Evolutionary conservation across 2,113 vertebrate species (phyloP).

Genomic region (Elephantulus edwardii): DNA sequence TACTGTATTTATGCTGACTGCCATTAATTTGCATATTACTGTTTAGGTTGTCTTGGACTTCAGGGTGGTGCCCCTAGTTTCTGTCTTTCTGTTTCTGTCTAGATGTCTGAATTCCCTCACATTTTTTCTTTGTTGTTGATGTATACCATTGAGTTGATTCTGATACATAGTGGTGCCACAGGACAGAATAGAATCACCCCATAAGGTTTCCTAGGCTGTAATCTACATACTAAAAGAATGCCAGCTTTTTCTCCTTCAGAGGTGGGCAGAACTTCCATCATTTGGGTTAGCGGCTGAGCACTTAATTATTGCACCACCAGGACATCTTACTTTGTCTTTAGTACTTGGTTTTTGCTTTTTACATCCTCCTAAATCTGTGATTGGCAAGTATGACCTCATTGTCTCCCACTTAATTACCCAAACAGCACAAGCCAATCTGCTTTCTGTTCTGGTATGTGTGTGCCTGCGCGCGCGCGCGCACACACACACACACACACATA

Average conservation of each 20-base stretch:
- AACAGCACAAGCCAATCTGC: conserved; percentile 21
- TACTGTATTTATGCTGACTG: not conserved
- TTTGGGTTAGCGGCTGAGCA: not conserved
- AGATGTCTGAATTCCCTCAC: not conserved
- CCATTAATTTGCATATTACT: not conserved
- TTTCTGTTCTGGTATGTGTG: not conserved
- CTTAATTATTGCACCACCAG: not conserved
- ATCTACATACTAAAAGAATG: not conserved
- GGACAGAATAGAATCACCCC: not conserved
- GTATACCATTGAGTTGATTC: not conserved
- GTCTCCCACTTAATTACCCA: conserved; percentile 23
- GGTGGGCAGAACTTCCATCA: not conserved
- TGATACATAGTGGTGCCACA: not conserved
- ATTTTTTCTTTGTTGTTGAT: not conserved
- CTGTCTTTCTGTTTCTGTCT: not conserved
- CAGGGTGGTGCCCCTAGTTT: not conserved
- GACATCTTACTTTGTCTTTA: not conserved
- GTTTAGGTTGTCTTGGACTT: not conserved
- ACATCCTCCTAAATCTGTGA: not conserved
- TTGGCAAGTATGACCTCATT: conserved; percentile 17
- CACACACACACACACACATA: too few relatives aligned
- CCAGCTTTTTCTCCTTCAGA: not conserved
- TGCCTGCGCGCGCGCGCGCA: too few relatives aligned
- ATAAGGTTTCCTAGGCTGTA: not conserved
- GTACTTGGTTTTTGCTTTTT: not conserved